phyloP scores from a whole-genome alignment of 2,113 vertebrate genomes.

The Bucco capensis region DNA sequence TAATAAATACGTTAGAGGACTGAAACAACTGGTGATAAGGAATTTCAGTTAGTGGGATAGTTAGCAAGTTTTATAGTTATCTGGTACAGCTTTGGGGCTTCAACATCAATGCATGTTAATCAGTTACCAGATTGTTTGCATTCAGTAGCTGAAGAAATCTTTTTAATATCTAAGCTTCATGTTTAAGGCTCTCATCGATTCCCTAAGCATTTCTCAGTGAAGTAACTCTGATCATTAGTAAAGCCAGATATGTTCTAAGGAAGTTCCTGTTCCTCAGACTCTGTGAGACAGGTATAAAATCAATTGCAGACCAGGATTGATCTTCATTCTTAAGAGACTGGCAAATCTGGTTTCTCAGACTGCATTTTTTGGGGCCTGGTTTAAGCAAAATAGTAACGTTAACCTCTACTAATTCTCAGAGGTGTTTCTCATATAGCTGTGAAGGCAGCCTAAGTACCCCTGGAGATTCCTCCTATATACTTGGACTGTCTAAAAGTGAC shows the following conservation, averaged over 20 bases:
- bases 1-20: slow-evolving; percentile 36
- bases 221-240: not conserved
- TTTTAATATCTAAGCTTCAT: not conserved
- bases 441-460: not conserved
- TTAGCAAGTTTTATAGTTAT: not conserved
- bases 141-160: not conserved
- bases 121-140: slow-evolving; percentile 31
- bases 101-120: slow-evolving; percentile 45
- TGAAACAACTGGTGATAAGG: slow-evolving; percentile 25
- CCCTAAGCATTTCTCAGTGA: not conserved
- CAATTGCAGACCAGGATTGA: not conserved
- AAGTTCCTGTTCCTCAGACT: not conserved
- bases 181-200: not conserved
- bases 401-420: not conserved
- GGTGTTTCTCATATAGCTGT: not conserved
- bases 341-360: not conserved
- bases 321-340: not conserved
- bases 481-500: not conserved
- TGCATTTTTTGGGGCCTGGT: not conserved
- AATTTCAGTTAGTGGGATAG: slow-evolving; percentile 34
- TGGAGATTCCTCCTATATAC: not conserved
- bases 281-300: not conserved
- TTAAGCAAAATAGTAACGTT: not conserved
- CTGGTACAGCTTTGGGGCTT: not conserved
- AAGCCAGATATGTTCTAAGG: not conserved